Base-by-base conservation (phyloP, 2,888 invertebrate species). In the Timema cristinae region DNA sequence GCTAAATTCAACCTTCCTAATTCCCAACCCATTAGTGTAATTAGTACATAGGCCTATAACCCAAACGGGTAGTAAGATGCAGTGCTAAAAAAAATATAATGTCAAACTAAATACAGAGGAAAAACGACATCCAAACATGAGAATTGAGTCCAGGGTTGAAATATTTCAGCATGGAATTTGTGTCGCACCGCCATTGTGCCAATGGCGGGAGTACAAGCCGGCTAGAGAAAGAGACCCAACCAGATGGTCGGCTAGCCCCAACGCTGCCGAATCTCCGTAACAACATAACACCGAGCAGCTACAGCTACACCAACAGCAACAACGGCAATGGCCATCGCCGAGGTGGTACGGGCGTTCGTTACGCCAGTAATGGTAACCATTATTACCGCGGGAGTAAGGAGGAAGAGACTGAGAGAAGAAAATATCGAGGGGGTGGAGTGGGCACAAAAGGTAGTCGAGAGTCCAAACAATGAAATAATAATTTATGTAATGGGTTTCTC, bases 301-400 rank as follows among this genome's bases (percentile, higher is more conserved):
- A 69, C 67, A 66, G 67, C 52, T 75, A 72, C 50, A 47, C 63
- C 5, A 72, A 71, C 66, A 67, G 56, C 32, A 71, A 67, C 70
- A 68, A 68, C 49, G 73, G 71, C 4, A 66, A 71, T 48, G 59
- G 68, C 48, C 74, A 73, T 16, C 75, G 73, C 7, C 71, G 75
- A 8, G 71, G 75, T 15, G 73, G 72, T 11, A 47, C 32, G 47
- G 66, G 67, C 49, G 32, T 32, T 4, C 72, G 72, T 56, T 74
- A 72, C 67, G 73, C 73, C 66, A 68, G 77, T 72, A 77, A 77
- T 72, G 76, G 77, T 54, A 77, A 78, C 72, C 77, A 78, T 68
- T 77, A 77, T 71, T 77, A 77, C 75, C 76, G 76, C n/a, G 74
- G 75, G 32, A 73, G 75, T 54, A 77, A 76, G 71, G 77, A 75